phyloP scores from a whole-genome alignment of 2,888 invertebrate genomes.

The Cheilosia vulpina region DNA sequence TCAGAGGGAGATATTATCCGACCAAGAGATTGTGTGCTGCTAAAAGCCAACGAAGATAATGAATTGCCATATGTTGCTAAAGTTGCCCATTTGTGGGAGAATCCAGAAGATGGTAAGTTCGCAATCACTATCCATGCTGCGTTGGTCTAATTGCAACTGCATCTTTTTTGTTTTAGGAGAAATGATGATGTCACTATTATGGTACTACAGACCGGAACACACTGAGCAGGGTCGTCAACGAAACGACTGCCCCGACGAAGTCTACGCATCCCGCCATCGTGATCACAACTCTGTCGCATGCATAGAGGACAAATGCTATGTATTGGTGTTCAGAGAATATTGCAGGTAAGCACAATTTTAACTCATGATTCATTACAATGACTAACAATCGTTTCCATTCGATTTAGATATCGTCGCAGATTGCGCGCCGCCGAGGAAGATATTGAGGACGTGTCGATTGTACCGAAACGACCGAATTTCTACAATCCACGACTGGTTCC shows the following conservation, averaged over 20 bases:
- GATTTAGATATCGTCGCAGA: constrained; percentile 92
- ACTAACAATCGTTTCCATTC: background rate
- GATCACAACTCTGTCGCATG: constrained; percentile 98
- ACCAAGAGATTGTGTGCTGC: constrained; percentile 95
- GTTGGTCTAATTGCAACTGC: background rate
- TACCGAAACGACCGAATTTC: constrained; percentile 88
- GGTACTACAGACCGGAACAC: constrained; percentile 99
- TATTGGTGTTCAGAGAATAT: constrained; percentile 97
- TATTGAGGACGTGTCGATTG: constrained; percentile 89
- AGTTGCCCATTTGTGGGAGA: constrained; percentile 97
- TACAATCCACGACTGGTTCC: constrained; percentile 85
- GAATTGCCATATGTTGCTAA: constrained; percentile 97
- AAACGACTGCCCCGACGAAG: constrained; percentile 93
- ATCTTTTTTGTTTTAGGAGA: constrained; percentile 87
- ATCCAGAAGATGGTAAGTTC: constrained; percentile 93
- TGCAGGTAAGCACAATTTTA: constrained; percentile 89
- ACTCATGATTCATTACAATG: background rate
- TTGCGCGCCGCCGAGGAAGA: constrained; percentile 91
- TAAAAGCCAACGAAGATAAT: constrained; percentile 92
- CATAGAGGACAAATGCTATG: constrained; percentile 98
- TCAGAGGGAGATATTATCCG: constrained; percentile 93
- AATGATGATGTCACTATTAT: constrained; percentile 98
- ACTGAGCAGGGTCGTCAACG: constrained; percentile 94
- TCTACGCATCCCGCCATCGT: constrained; percentile 97
- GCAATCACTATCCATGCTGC: background rate